Evolutionary conservation across 2,888 invertebrate genomes (phyloP).

Genomic region (Trissolcus japonicus): DNA sequence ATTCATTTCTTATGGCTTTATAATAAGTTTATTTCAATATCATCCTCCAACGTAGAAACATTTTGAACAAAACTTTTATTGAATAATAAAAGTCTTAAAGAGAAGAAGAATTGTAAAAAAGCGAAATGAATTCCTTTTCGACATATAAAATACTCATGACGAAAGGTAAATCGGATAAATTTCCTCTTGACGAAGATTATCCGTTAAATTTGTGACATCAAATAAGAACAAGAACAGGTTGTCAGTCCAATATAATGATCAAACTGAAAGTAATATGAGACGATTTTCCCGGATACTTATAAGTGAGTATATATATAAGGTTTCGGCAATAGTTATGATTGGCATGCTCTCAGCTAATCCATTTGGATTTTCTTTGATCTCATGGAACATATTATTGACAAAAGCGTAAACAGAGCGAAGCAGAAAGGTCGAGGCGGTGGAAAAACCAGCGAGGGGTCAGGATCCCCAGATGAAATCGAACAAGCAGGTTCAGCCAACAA

Average conservation of each 20-base stretch:
- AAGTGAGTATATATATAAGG: conserved; percentile 18
- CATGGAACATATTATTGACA: conserved; percentile 30
- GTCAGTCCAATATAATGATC: neutral
- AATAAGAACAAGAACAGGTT: too few relatives aligned
- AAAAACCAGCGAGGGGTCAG: conserved; percentile 52
- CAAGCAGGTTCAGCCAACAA: conserved; percentile 50
- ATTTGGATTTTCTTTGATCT: conserved; percentile 49
- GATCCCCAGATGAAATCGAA: conserved; percentile 57
- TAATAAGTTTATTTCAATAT: too few relatives aligned
- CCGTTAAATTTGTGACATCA: too few relatives aligned
- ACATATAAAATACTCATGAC: too few relatives aligned
- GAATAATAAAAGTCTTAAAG: too few relatives aligned
- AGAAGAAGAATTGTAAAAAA: neutral
- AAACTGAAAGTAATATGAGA: conserved; percentile 2
- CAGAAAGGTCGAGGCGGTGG: conserved; percentile 4
- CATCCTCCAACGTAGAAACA: neutral
- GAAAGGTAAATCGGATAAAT: too few relatives aligned
- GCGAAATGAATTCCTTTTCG: too few relatives aligned
- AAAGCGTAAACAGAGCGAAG: conserved; percentile 40
- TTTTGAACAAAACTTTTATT: neutral
- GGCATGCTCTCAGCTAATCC: conserved; percentile 24
- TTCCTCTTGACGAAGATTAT: too few relatives aligned
- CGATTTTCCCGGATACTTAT: conserved; percentile 16
- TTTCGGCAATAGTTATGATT: conserved; percentile 22
- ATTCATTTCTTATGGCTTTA: neutral